Evolutionary conservation across 2,113 vertebrate genomes (phyloP).

Genomic region (Nannospalax galili): DNA sequence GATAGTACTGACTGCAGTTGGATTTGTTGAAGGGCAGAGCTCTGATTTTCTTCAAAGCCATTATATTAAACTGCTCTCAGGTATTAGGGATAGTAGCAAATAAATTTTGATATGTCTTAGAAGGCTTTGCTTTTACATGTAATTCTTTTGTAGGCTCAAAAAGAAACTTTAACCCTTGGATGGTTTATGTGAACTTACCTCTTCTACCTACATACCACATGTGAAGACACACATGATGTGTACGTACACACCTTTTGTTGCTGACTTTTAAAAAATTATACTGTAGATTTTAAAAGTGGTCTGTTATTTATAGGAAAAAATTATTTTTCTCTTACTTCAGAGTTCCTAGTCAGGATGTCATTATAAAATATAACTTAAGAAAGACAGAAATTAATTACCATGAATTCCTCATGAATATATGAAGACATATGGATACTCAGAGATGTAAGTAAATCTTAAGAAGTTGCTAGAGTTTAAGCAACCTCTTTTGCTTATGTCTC

Average conservation of each 20-base stretch:
- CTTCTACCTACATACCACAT: neutral
- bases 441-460: neutral
- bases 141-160: constrained; percentile 10
- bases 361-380: neutral
- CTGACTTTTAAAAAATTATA: neutral
- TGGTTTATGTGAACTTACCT: neutral
- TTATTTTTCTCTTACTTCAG: neutral
- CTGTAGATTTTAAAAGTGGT: neutral
- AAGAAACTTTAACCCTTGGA: neutral
- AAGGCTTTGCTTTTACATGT: neutral
- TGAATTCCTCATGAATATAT: neutral
- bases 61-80: constrained; percentile 35
- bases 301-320: neutral
- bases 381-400: neutral
- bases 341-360: neutral
- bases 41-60: constrained; percentile 20
- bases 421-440: neutral
- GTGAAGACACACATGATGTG: too few relatives aligned
- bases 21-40: neutral
- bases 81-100: neutral
- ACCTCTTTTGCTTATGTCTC: too few relatives aligned
- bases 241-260: neutral
- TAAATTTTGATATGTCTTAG: neutral
- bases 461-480: neutral
- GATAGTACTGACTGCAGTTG: neutral